A percentile compares a stretch with the other conserved stretches of the same genome.
These are phyloP conservation scores for Valencia hispanica DNA, from an alignment of 2,797 vertebrate species.

Conservation along the genomic window DNA sequence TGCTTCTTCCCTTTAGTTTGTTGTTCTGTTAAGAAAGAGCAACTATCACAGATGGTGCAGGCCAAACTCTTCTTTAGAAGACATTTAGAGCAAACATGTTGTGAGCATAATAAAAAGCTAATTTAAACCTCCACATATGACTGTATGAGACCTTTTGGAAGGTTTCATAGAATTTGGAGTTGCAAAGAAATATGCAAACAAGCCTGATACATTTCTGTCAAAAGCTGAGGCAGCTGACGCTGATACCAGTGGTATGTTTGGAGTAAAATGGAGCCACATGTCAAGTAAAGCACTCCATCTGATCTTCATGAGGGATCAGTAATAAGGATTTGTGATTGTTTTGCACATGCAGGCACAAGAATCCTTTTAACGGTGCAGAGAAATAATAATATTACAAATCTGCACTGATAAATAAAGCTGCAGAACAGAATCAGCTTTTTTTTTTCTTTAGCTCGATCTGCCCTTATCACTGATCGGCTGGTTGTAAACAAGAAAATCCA, in stretches of 20 bases:
- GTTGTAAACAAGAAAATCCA: not conserved
- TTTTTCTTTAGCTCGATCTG: not conserved
- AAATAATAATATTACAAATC: not conserved
- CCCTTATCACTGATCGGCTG: too few species aligned
- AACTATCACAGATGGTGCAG: not conserved
- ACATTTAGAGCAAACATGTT: not conserved
- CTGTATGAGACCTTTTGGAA: not conserved
- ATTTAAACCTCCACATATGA: not conserved
- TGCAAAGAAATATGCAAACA: not conserved
- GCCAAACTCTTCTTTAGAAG: conserved; percentile 1
- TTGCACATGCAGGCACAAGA: not conserved
- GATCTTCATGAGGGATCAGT: not conserved
- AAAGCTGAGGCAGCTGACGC: not conserved
- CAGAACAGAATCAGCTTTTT: not conserved
- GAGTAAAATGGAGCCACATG: not conserved
- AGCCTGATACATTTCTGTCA: not conserved
- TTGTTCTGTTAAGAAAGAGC: not conserved
- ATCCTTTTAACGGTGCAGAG: not conserved
- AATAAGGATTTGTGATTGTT: not conserved
- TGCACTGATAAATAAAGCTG: not conserved
- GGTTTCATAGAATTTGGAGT: not conserved
- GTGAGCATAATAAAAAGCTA: not conserved
- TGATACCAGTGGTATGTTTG: not conserved
- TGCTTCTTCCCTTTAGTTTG: not conserved
- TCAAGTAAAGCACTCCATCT: not conserved